Evolutionary conservation across 1,140 invertebrate species (phyloP).

Genomic region (fruit fly (Drosophila melanogaster)): DNA sequence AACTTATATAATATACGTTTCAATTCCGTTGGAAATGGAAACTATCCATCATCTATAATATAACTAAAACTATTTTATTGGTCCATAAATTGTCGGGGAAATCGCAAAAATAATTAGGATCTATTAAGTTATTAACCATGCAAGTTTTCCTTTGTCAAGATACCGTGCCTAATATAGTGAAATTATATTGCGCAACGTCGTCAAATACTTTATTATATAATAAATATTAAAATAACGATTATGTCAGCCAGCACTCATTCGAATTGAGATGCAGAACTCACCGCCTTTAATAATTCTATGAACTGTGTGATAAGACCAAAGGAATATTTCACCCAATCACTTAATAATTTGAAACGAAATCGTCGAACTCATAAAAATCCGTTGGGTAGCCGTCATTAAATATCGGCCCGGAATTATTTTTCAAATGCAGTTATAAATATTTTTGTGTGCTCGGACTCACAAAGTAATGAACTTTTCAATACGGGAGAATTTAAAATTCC

Average conservation of each 20-base stretch:
- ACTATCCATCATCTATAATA: no score
- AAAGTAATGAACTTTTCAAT: constrained; percentile 67
- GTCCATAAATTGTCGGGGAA: not conserved
- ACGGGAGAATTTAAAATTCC: constrained; percentile 55
- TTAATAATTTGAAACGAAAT: constrained; percentile 51
- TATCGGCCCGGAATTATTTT: constrained; percentile 39
- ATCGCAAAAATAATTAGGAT: not conserved
- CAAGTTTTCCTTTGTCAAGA: not conserved
- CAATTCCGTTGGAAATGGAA: no score
- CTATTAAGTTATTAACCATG: not conserved
- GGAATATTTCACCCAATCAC: constrained; percentile 40
- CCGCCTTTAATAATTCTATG: constrained; percentile 9
- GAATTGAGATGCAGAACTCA: constrained; percentile 41
- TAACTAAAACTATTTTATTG: no score
- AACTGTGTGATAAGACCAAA: constrained; percentile 18
- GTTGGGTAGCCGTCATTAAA: constrained; percentile 52
- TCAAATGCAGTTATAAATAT: constrained; percentile 37
- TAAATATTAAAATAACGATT: constrained; percentile 17
- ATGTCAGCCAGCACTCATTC: constrained; percentile 25
- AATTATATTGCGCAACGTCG: constrained; percentile 13
- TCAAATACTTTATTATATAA: constrained; percentile 20
- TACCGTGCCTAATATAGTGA: not conserved
- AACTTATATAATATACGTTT: no score
- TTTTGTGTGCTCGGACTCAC: constrained; percentile 28
- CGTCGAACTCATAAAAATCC: constrained; percentile 50